Evolutionary conservation across 2,113 vertebrate species (phyloP).

Genomic region (Dryoscopus gambensis): DNA sequence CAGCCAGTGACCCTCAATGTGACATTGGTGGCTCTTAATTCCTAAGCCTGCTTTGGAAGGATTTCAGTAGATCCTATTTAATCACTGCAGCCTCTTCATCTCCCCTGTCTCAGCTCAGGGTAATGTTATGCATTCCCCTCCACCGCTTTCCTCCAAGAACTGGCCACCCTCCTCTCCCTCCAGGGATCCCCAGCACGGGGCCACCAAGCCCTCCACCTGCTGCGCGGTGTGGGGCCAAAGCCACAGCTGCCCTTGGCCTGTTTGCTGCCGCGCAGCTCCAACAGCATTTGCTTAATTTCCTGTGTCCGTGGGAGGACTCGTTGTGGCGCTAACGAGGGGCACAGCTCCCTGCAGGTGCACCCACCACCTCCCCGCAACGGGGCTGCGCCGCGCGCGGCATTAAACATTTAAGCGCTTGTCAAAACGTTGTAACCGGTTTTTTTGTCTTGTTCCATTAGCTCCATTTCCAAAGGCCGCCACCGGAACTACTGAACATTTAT

Average conservation of each 20-base stretch:
- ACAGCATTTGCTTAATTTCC: not conserved
- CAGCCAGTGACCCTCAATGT: constrained; percentile 61
- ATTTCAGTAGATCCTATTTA: constrained; percentile 71
- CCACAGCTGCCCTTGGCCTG: not conserved
- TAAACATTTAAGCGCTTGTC: constrained; percentile 38
- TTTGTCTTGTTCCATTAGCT: constrained; percentile 54
- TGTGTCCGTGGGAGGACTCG: not conserved
- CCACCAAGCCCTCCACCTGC: not conserved
- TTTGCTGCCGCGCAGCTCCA: not conserved
- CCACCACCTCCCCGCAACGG: not conserved
- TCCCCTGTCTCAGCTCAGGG: not conserved
- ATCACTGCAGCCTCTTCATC: constrained; percentile 57
- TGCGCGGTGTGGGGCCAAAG: accelerated
- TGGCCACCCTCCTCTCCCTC: not conserved
- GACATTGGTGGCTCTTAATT: constrained; percentile 72
- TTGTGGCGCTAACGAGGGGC: not conserved
- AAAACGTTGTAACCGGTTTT: constrained; percentile 39
- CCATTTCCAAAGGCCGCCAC: constrained; percentile 45
- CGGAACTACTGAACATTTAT: constrained; percentile 35
- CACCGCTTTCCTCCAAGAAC: not conserved
- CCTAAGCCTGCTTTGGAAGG: constrained; percentile 73
- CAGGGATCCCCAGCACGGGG: accelerated
- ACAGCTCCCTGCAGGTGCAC: not conserved
- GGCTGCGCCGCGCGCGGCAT: not conserved
- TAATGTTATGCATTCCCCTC: not conserved